Evolutionary conservation across 1,140 invertebrate genomes (phyloP).

Genomic region (Zaprionus nigranus): DNA sequence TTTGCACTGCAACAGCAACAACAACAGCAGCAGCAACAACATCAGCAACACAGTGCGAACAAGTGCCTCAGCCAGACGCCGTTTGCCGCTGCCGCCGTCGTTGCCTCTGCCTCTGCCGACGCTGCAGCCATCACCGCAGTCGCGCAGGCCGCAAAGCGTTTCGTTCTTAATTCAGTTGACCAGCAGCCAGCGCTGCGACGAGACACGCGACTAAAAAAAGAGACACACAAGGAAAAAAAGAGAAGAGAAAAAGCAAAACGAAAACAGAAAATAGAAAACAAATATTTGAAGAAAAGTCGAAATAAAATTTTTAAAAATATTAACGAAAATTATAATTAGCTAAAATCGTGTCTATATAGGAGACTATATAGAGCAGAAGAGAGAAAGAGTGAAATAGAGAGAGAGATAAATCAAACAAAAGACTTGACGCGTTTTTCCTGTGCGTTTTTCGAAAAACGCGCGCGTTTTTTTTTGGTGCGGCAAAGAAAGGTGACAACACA

Average conservation of each 20-base stretch:
- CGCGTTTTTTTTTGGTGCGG: slow-evolving; percentile 52
- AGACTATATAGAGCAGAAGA: slow-evolving; percentile 14
- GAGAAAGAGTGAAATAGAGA: not conserved
- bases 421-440: slow-evolving; percentile 41
- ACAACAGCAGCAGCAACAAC: slow-evolving; percentile 36
- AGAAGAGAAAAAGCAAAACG: slow-evolving; percentile 37
- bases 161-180: slow-evolving; percentile 84
- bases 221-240: slow-evolving; percentile 21
- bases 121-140: slow-evolving; percentile 51
- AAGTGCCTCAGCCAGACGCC: slow-evolving; percentile 62
- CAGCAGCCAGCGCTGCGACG: slow-evolving; percentile 76
- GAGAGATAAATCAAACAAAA: slow-evolving; percentile 10
- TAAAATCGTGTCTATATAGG: slow-evolving; percentile 21
- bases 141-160: slow-evolving; percentile 50
- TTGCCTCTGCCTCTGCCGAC: slow-evolving; percentile 31
- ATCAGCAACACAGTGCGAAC: slow-evolving; percentile 31
- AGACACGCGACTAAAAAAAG: slow-evolving; percentile 71
- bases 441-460: slow-evolving; percentile 43
- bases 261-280: slow-evolving; percentile 26
- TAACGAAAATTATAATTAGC: slow-evolving; percentile 20
- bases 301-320: not conserved
- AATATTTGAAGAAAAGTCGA: not conserved
- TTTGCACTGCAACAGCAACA: slow-evolving; percentile 60
- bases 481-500: not conserved
- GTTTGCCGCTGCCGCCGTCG: slow-evolving; percentile 15